Base-by-base conservation (phyloP, 2,113 vertebrate genomes). In the Spea multiplicata region DNA sequence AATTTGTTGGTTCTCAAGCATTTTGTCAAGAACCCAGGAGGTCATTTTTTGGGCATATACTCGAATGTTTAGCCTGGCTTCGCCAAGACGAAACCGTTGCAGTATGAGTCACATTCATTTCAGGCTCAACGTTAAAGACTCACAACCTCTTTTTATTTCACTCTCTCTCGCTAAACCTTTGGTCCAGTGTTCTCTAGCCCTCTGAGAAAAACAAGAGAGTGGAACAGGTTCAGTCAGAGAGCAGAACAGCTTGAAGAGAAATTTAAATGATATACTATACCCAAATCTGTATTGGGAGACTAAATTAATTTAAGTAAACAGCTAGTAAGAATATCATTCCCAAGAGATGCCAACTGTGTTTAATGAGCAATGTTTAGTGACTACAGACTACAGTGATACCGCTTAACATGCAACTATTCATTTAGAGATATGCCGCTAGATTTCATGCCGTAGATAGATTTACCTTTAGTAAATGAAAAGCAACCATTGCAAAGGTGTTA, bases 111-210 rank as follows among this genome's bases (percentile, higher is more conserved):
- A 96, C 91, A 95, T 93, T 93, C 88, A 94, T 88, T 88, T 93
- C 91, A 94, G 93, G 96, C 92, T 93, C 89, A 94, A 89, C 90
- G 90, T 92, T 91, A 93, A 93, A 93, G 92, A 98, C 96, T 98
- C 96, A 98, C 97, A 98, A 98, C 96, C 96, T 99, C 94, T 92
- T 93, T 92, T 90, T 95, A 97, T 96, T 97, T 97, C 97, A 98
- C 96, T 92, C 94, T 94, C 95, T 95, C 94, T 95, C 96, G 95
- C 93, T 95, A 96, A 94, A 97, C 94, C 95, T 93, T 97, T 95
- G 94, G 92, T 95, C 97, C 96, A 94, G 95, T 93, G 95, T 91
- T 97, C 93, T 96, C 91, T 99, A 99, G 96, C 96, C 96, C 95
- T 98, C 97, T 99, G 94, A 90, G 95, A 84, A 94, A 98, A 96